phyloP scores from a whole-genome alignment of 2,113 vertebrate genomes.

The Tragulus kanchil region DNA sequence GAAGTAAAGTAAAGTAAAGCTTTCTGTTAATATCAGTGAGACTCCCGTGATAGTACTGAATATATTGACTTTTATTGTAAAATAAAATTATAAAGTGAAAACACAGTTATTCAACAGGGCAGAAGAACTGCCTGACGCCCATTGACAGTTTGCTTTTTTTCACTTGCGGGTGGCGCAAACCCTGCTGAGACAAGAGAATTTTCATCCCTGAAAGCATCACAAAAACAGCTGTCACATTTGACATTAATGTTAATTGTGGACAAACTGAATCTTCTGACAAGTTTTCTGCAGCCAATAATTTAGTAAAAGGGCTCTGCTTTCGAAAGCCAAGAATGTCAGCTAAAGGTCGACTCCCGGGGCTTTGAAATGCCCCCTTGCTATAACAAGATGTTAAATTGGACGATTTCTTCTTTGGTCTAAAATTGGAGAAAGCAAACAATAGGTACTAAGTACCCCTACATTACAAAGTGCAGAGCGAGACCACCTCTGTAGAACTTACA shows the following conservation, averaged over 20 bases:
- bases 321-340: slow-evolving; percentile 69
- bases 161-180: slow-evolving; percentile 42
- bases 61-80: slow-evolving; percentile 45
- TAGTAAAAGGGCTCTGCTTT: slow-evolving; percentile 42
- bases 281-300: slow-evolving; percentile 2
- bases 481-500: neutral
- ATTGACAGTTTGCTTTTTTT: slow-evolving; percentile 23
- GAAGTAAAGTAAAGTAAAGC: neutral
- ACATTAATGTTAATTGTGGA: slow-evolving; percentile 72
- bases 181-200: slow-evolving; percentile 24
- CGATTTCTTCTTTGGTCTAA: slow-evolving; percentile 18
- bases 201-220: slow-evolving; percentile 42
- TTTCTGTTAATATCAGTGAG: neutral
- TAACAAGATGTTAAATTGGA: slow-evolving; percentile 58
- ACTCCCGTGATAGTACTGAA: neutral
- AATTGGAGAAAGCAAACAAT: slow-evolving; percentile 46
- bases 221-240: slow-evolving; percentile 61
- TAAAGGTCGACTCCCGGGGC: slow-evolving; percentile 60
- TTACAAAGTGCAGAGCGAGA: neutral
- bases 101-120: neutral
- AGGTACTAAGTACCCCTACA: neutral
- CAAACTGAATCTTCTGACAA: slow-evolving; percentile 59
- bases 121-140: slow-evolving; percentile 24
- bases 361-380: slow-evolving; percentile 58
- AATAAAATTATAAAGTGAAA: slow-evolving; percentile 35